phyloP scores from a whole-genome alignment of 2,888 invertebrate genomes.

The Drosophila fulvimacula region DNA sequence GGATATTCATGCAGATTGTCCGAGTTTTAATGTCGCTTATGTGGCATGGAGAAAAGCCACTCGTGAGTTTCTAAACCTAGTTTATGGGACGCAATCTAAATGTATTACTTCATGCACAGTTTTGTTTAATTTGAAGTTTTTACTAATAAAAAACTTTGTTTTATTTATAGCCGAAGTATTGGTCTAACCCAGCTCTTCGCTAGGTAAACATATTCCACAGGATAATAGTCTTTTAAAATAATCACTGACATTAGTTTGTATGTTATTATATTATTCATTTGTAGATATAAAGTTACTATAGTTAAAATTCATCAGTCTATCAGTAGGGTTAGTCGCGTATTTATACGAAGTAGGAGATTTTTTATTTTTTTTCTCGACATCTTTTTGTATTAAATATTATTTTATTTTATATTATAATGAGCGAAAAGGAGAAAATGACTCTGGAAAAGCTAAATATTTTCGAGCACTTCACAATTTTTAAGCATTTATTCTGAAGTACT shows the following conservation, averaged over 20 bases:
- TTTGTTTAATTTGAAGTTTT: neutral
- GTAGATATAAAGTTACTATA: too few relatives aligned
- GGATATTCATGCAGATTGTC: conserved; percentile 31
- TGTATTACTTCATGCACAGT: neutral
- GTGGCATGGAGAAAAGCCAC: neutral
- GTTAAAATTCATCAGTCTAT: neutral
- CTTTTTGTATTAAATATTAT: neutral
- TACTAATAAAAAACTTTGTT: too few relatives aligned
- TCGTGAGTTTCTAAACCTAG: neutral
- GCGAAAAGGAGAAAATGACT: neutral
- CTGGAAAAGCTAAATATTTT: neutral
- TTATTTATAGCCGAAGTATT: neutral
- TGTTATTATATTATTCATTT: too few relatives aligned
- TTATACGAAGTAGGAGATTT: neutral
- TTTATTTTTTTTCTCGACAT: neutral
- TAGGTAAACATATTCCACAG: neutral
- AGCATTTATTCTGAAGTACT: too few relatives aligned
- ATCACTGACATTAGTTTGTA: too few relatives aligned
- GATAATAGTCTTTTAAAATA: neutral
- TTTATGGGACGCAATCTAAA: neutral
- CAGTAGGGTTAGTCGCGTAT: too few relatives aligned
- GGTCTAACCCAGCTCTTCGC: neutral
- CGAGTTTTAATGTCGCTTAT: conserved; percentile 22
- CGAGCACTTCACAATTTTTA: too few relatives aligned
- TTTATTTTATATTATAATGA: neutral